Conservation (phyloP, 2,113 vertebrate species). For the Cephalopterus ornatus region DNA sequence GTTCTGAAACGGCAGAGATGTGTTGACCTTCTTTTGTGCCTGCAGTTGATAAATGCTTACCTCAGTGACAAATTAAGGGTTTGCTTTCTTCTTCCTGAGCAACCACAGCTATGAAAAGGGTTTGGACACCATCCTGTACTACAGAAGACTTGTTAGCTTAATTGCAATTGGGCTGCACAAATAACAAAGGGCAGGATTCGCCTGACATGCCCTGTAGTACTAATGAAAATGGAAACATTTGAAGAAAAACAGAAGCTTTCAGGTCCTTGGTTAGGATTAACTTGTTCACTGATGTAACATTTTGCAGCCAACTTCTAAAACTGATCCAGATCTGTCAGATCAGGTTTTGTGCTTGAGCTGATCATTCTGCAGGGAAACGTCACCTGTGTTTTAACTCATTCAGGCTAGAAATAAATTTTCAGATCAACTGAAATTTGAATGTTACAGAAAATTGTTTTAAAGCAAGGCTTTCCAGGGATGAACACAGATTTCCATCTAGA, state of each 20-base stretch:
- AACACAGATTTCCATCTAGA: background rate
- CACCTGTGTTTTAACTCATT: constrained; percentile 8
- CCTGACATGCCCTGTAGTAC: background rate
- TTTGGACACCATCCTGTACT: constrained; percentile 2
- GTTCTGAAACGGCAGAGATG: background rate
- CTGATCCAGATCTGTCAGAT: background rate
- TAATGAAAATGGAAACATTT: background rate
- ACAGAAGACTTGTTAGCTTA: background rate
- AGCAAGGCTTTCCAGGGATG: background rate
- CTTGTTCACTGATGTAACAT: background rate
- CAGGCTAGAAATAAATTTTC: background rate
- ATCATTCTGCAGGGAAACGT: background rate
- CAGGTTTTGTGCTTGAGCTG: background rate
- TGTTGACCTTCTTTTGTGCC: background rate
- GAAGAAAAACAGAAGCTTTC: constrained; percentile 33
- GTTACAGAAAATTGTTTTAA: background rate
- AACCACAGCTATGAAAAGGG: background rate
- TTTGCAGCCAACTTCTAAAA: background rate
- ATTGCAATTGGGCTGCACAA: background rate
- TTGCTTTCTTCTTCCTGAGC: constrained; percentile 31
- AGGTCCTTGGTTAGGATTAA: background rate
- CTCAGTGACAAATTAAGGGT: background rate
- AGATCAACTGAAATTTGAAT: background rate
- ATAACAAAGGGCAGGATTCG: constrained; percentile 21
- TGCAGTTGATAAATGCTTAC: background rate